phyloP scores from a whole-genome alignment of 2,113 vertebrate genomes.

The cat (Felis catus) region F.catus_Fca126_mat1.0 CM031412.1:128308501-128309000 shows the following conservation, averaged over 20 bases:
- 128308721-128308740: neutral
- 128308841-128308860: neutral
- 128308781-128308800: neutral
- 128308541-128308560: neutral
- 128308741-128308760: neutral
- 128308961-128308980: neutral
- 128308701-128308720: neutral
- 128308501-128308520: neutral
- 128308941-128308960: neutral
- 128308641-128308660: neutral
- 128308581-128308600: neutral
- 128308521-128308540: neutral
- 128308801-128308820: neutral
- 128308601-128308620: neutral
- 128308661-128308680: neutral
- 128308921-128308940: neutral
- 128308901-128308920: neutral
- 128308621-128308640: neutral
- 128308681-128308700: neutral
- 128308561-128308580: neutral
- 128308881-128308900: neutral
- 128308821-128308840: neutral
- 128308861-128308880: neutral
- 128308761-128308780: neutral
- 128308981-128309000: neutral